phyloP scores from a whole-genome alignment of 2,113 vertebrate genomes.

The Cathartes aura region DNA sequence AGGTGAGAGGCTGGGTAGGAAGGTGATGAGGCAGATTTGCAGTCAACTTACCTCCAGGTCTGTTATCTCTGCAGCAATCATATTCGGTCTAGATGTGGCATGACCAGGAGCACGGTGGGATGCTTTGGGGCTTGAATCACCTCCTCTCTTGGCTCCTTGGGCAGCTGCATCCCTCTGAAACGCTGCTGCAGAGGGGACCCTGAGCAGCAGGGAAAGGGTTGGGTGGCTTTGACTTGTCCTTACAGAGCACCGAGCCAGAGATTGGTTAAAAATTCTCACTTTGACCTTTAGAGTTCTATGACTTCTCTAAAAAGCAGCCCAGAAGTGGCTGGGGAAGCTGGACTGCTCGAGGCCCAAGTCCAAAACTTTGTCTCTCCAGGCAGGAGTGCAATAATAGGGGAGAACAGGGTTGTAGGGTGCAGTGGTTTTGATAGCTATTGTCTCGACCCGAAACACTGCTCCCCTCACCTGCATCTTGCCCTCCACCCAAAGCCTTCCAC shows the following conservation, averaged over 20 bases:
- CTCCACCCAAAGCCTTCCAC: neutral
- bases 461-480: neutral
- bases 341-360: fast-evolving
- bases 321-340: neutral
- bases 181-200: neutral
- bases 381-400: neutral
- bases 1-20: neutral
- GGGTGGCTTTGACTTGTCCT: neutral
- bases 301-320: neutral
- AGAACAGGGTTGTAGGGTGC: neutral
- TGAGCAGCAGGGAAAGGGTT: neutral
- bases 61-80: neutral
- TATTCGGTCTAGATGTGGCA: neutral
- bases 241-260: neutral
- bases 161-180: neutral
- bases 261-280: neutral
- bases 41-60: neutral
- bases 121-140: neutral
- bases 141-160: neutral
- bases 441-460: neutral
- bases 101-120: neutral
- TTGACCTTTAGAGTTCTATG: neutral
- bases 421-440: neutral
- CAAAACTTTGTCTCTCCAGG: neutral
- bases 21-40: neutral